Percentiles rank a stretch among this genome's conserved stretches.
Conservation (phyloP, 2,113 vertebrate species). For the Microcebus jonahi region DNA sequence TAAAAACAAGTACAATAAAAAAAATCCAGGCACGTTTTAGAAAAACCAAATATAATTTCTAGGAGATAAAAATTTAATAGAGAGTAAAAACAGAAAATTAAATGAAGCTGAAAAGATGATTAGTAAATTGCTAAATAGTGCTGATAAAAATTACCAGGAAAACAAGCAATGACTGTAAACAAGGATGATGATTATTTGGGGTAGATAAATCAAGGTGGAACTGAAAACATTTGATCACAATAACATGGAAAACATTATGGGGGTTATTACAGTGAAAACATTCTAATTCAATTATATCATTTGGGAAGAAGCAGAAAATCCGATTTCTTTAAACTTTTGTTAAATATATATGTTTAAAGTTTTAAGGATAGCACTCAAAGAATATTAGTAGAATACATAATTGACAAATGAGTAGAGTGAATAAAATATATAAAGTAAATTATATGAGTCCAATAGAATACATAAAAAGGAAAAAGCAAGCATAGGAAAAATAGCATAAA, state of each 20-base stretch:
- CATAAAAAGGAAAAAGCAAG: background rate
- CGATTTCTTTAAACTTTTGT: background rate
- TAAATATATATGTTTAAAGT: background rate
- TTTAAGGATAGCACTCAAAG: background rate
- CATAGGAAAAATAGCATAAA: background rate
- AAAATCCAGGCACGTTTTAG: background rate
- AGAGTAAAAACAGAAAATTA: background rate
- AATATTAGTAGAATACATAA: background rate
- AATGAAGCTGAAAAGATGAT: background rate
- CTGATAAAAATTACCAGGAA: conserved; percentile 12
- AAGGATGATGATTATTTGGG: background rate
- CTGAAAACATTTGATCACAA: background rate
- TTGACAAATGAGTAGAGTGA: background rate
- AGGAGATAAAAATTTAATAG: background rate
- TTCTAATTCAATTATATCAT: background rate
- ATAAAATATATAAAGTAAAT: background rate
- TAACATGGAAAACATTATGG: background rate
- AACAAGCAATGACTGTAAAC: background rate
- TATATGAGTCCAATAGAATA: background rate
- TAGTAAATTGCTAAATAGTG: background rate
- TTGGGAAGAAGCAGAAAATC: background rate
- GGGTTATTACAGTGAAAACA: background rate
- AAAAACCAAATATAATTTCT: background rate
- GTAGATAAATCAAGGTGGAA: background rate
- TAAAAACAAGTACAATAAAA: background rate